Base-by-base conservation (phyloP, 2,113 vertebrate species). In the Leiothrix lutea region DNA sequence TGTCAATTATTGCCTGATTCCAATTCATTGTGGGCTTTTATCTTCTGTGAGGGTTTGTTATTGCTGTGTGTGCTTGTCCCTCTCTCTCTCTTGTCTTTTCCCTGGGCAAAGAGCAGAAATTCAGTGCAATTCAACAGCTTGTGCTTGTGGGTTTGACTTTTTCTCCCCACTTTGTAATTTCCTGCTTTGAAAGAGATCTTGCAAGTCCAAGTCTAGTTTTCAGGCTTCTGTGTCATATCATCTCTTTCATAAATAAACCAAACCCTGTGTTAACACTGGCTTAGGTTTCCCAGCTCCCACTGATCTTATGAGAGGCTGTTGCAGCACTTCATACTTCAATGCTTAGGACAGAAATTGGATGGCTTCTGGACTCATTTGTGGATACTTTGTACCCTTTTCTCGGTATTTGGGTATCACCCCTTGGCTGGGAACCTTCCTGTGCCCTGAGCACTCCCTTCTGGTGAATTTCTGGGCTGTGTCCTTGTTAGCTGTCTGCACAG, bases 1-100 rank as follows among this genome's bases (percentile, higher is more conserved):
- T 92, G 67, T 73, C 94, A 57, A 14, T 92, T 88, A 80, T 57
- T 86, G 50, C 35, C 62, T 73, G 61, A 50, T 48, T 91, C 21
- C 35, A 44, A 36, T 62, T 91, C 19, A 60, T 40, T 85, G 67
- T 31, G 28, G 26, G 51, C 45, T 86, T 82, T 86, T 90, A 50
- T 83, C 72, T 90, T 47, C 1, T 3, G 33, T 70, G 38, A 78
- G 42, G 21, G 19, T 88, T 90, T 82, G 44, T 61, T 86, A 61
- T 12, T 51, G 26, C 60, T 33, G 11, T 25, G 25, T 47, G 11
- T 13, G 14, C 20, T 24, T 0, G 0, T n/a, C 57, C 33, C 22
- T 29, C 26, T 54, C 26, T 6, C 28, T 54, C 35, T 40, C 19
- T 28, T 38, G 5, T 24, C 40, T 81, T 58, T 88, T 88, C 21